Percentiles rank a stretch among this genome's conserved stretches.
Evolutionary conservation across 2,797 vertebrate genomes (phyloP).

Genomic region (Acrossocheilus wenchowensis): DNA sequence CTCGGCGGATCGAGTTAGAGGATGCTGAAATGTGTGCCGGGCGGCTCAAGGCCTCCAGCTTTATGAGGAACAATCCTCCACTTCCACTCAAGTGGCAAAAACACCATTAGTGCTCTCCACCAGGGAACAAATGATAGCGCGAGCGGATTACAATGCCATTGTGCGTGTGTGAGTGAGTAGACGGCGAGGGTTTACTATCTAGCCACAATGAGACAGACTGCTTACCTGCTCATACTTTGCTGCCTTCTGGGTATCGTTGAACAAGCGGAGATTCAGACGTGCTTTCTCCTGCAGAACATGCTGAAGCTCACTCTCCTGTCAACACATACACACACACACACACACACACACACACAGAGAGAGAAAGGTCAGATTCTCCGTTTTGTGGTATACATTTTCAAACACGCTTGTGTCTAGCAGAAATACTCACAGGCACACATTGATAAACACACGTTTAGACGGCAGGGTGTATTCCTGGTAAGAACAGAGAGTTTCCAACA

Average conservation of each 20-base stretch:
- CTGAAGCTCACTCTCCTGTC: constrained; percentile 87
- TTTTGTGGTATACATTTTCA: background rate
- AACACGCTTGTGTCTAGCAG: background rate
- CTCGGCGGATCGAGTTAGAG: constrained; percentile 40
- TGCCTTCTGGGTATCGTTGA: constrained; percentile 67
- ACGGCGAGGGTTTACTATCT: constrained; percentile 27
- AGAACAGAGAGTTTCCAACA: constrained; percentile 42
- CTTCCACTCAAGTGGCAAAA: constrained; percentile 36
- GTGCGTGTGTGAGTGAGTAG: constrained; percentile 42
- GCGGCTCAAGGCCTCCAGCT: constrained; percentile 28
- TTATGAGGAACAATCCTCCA: constrained; percentile 54
- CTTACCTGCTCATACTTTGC: constrained; percentile 86
- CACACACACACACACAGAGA: background rate
- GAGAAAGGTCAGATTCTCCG: background rate
- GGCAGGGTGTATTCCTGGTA: constrained; percentile 32
- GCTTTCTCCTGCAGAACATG: constrained; percentile 80
- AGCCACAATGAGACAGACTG: background rate
- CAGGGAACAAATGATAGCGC: constrained; percentile 20
- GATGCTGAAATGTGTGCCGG: constrained; percentile 5
- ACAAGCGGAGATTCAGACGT: constrained; percentile 81
- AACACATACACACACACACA: constrained; percentile 38
- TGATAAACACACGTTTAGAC: constrained; percentile 33
- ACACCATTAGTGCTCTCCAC: constrained; percentile 46
- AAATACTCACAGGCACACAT: constrained; percentile 32
- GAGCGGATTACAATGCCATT: constrained; percentile 27